phyloP scores from a whole-genome alignment of 2,888 invertebrate species.

The Xestoiulus laeticollis region DNA sequence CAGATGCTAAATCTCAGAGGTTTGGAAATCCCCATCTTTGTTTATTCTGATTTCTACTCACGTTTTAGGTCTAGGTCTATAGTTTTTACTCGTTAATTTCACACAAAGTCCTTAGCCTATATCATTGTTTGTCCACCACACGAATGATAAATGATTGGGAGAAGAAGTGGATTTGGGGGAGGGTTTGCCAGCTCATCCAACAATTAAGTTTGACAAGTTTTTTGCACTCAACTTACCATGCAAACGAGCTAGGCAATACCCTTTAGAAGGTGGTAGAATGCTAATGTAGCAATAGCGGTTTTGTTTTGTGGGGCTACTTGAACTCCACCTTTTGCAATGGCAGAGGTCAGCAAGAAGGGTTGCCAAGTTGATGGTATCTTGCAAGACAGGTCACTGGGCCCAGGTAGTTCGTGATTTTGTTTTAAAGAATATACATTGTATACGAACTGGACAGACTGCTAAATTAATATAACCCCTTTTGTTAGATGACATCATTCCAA shows the following conservation, averaged over 20 bases:
- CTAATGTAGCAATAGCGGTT: neutral
- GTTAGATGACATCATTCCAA: neutral
- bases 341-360: neutral
- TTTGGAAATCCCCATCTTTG: conserved; percentile 14
- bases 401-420: neutral
- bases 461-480: neutral
- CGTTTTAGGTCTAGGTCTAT: conserved; percentile 11
- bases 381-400: neutral
- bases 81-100: conserved; percentile 13
- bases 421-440: neutral
- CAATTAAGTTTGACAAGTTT: neutral
- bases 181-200: conserved; percentile 15
- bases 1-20: conserved; percentile 9
- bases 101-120: conserved; percentile 35
- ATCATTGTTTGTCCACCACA: neutral
- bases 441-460: neutral
- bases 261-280: neutral
- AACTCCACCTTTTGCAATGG: neutral
- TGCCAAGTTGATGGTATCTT: neutral
- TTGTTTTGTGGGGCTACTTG: neutral
- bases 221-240: neutral
- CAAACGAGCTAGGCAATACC: conserved; percentile 25
- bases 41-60: conserved; percentile 14
- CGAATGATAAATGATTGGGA: neutral
- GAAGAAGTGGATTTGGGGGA: conserved; percentile 4